Evolutionary conservation across 1,140 invertebrate genomes (phyloP).

Genomic region (Aphidius gifuensis): DNA sequence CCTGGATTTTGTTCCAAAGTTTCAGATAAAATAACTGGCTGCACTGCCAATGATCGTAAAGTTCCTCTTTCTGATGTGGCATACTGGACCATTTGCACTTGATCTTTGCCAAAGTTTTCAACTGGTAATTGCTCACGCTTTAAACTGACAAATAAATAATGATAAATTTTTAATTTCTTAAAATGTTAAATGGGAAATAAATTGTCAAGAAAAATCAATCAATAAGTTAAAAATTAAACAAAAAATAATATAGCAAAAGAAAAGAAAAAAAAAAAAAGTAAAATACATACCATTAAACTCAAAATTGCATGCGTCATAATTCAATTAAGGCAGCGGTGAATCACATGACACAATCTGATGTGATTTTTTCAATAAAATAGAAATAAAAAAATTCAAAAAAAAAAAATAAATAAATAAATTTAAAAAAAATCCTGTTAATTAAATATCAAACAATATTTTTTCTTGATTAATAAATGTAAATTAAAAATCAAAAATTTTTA

Average conservation of each 20-base stretch:
- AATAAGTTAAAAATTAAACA: constrained; percentile 9
- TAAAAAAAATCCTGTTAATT: too few species aligned
- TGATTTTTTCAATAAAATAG: background rate
- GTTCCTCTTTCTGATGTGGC: constrained; percentile 44
- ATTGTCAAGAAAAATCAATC: background rate
- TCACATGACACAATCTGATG: too few species aligned
- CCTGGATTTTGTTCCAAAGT: constrained; percentile 45
- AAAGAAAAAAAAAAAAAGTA: constrained; percentile 12
- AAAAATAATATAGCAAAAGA: background rate
- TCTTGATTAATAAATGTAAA: background rate
- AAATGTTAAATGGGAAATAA: background rate
- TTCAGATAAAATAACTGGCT: constrained; percentile 44
- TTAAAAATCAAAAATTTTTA: background rate
- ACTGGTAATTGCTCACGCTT: constrained; percentile 43
- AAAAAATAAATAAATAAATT: too few species aligned
- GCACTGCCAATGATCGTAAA: constrained; percentile 45
- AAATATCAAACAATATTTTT: background rate
- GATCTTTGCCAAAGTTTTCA: constrained; percentile 45
- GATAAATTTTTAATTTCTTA: constrained; percentile 1
- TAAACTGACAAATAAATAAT: constrained; percentile 32
- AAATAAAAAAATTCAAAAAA: background rate
- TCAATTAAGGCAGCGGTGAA: too few species aligned
- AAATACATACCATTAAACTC: constrained; percentile 11
- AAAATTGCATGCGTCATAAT: background rate
- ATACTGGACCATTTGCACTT: constrained; percentile 55